Base-by-base conservation (phyloP, 1,140 invertebrate genomes). In the Pogonomyrmex barbatus region DNA sequence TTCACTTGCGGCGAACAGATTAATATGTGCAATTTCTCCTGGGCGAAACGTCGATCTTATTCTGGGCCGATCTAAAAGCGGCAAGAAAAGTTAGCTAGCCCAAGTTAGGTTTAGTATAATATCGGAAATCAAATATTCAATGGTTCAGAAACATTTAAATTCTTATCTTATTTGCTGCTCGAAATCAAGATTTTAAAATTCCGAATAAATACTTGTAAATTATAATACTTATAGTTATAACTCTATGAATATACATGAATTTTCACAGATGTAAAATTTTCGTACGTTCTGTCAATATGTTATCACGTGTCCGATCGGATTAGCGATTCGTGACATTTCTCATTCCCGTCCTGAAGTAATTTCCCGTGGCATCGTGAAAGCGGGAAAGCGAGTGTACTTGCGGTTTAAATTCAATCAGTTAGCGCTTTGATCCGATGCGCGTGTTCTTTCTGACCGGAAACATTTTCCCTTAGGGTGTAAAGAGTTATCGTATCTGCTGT, bases 371-470 rank as follows among this genome's bases (percentile, higher is more conserved):
- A 47, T 71, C 52, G 52, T 0, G 14, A 67, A 33, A n/a, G n/a
- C n/a, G 78, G 2, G 3, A 8, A 8, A 52, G 39, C 12, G 6
- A 52, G 47, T 9, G 36, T 14, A 24, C 24, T 36, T 45, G 17
- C 52, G 30, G 12, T 2, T 70, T 58, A 71, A 75, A 45, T 83
- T 83, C 42, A 47, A 75, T 83, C 68, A 75, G 54, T 75, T 82
- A 47, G 8, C 42, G 6, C 68, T 75, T 75, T 83, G 30, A 73
- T 71, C 65, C 39, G 14, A 14, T 2, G 17, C 30, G 33, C 68
- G 54, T 62, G 56, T 82, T 82, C 54, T 73, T 82, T 50, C 4
- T 42, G 8, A 33, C 42, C 67, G n/a, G 33, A 14, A 33, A 65
- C 14, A 50, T 82, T 24, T 73, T 30, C 10, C 14, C 24, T 30